Base-by-base conservation (phyloP, 2,113 vertebrate species). In the Ptychochromis oligacanthus region DNA sequence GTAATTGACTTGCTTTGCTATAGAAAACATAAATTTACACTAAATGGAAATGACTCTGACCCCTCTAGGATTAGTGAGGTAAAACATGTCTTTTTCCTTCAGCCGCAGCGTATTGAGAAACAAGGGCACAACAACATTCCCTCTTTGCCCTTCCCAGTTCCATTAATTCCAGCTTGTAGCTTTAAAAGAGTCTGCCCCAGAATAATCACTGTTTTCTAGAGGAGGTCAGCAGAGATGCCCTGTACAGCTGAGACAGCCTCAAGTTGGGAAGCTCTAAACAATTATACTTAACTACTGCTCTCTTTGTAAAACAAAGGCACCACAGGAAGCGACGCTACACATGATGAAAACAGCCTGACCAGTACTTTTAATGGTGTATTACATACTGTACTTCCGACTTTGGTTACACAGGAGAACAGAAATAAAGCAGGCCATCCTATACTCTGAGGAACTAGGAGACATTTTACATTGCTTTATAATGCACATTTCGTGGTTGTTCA, bases 131-230 rank as follows among this genome's bases (percentile, higher is more conserved):
- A 79, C 67, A 87, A 76, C 85, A 84, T 77, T 81, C 65, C 70
- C 75, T 84, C 75, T 79, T 79, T 90, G 90, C 81, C 86, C 87
- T 93, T 93, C 88, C 86, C 79, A 24, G 57, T 82, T 84, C 72
- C 67, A 87, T 92, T 90, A 91, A 93, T 88, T 88, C 81, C 67
- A 89, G 82, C 65, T 13, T 90, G 86, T 87, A 83, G 87, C 93
- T 94, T 93, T 90, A 93, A 92, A 92, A 91, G 87, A 81, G 54
- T 83, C 82, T 90, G 92, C 93, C 93, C 90, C 89, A 94, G 86
- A 95, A 94, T 92, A 89, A 94, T 93, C 81, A 87, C 54, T 52
- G 87, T 87, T 91, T 88, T 84, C 77, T 88, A 87, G 80, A 84
- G 49, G 79, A 89, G 92, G 92, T 89, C 93, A 87, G 79, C 74